phyloP scores from a whole-genome alignment of 2,888 invertebrate species.

The Tiliacea citrago region DNA sequence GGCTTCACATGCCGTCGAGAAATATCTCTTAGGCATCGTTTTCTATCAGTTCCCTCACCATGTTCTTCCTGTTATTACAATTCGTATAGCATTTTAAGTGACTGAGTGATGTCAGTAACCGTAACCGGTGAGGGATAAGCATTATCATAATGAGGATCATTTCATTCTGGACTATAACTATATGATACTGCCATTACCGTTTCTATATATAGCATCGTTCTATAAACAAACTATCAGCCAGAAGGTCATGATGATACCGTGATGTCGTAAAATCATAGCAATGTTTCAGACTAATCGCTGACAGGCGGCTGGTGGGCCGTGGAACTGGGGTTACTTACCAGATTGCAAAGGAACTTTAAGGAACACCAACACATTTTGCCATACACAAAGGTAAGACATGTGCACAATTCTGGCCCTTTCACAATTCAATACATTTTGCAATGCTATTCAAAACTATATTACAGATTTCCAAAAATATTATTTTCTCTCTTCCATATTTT shows the following conservation, averaged over 20 bases:
- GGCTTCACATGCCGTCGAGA: no score
- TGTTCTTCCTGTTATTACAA: no score
- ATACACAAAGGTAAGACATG: neutral
- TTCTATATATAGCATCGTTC: neutral
- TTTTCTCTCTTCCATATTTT: slow-evolving; percentile 43
- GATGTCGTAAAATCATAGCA: slow-evolving; percentile 10
- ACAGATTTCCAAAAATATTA: slow-evolving; percentile 7
- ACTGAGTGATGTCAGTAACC: neutral
- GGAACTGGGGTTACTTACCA: neutral
- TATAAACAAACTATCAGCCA: slow-evolving; percentile 1
- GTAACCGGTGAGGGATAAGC: no score
- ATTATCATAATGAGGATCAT: neutral
- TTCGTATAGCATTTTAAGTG: neutral
- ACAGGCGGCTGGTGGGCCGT: neutral
- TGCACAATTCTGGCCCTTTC: neutral
- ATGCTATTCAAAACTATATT: neutral
- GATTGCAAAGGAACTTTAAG: neutral
- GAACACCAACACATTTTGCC: neutral
- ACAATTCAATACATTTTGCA: neutral
- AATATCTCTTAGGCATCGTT: no score
- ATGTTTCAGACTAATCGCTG: slow-evolving; percentile 1
- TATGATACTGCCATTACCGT: neutral
- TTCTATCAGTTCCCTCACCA: no score
- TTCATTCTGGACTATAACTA: neutral
- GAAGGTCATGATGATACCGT: slow-evolving; percentile 1